Evolutionary conservation across 30 jellyfish, hydroid and myxozoan genomes (phyloP).

Genomic region (Aurelia sp.): DNA sequence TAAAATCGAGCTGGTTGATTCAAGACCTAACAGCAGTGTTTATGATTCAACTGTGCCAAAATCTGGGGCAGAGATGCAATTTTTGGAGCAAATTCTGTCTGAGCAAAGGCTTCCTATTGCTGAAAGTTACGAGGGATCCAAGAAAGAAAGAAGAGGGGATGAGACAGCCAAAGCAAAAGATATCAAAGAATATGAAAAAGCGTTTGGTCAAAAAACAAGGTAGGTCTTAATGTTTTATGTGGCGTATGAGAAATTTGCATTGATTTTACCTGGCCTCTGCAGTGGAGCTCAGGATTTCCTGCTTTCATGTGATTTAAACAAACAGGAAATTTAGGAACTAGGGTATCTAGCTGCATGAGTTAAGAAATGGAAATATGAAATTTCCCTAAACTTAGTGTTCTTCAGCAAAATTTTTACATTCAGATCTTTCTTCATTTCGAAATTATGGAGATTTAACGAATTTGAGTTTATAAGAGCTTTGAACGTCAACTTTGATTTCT

Average conservation of each 20-base stretch:
- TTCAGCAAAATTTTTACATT: no score
- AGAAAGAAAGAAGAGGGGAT: constrained; percentile 28
- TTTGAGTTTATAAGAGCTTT: no score
- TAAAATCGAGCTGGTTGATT: constrained; percentile 34
- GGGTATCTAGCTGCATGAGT: no score
- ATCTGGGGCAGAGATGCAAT: constrained; percentile 70
- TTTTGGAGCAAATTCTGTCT: constrained; percentile 59
- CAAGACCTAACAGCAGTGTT: constrained; percentile 39
- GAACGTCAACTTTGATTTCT: no score
- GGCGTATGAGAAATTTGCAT: not conserved
- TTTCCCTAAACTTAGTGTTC: no score
- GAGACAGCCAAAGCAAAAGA: constrained; percentile 50
- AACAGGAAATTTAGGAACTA: no score
- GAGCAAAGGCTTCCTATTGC: constrained; percentile 57
- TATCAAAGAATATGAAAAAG: constrained; percentile 60
- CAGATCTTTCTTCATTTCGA: no score
- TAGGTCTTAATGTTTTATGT: not conserved
- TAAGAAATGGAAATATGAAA: no score
- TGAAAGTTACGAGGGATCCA: constrained; percentile 14
- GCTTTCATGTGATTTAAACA: no score
- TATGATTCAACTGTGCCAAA: constrained; percentile 67
- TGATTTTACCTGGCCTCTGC: not conserved
- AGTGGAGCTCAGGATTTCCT: not conserved
- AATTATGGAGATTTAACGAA: no score
- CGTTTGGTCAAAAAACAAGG: constrained; percentile 75